A percentile compares a stretch with the other conserved stretches of the same genome.
Evolutionary conservation across 2,888 invertebrate species (phyloP).

Genomic region (Caenorhabditis sp.): DNA sequence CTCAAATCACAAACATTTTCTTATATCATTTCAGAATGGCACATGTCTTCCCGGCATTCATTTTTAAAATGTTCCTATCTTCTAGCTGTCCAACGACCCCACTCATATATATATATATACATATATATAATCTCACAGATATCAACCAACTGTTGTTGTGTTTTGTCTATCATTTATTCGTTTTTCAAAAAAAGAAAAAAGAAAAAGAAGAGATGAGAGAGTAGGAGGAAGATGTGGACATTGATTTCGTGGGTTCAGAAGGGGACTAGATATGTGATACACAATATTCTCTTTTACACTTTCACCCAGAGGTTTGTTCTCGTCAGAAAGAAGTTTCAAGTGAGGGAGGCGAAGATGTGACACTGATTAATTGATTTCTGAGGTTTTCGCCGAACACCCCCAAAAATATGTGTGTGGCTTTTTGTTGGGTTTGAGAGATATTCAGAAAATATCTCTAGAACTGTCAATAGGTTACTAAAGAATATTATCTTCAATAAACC

Average conservation of each 20-base stretch:
- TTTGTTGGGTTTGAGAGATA: background rate
- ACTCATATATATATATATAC: background rate
- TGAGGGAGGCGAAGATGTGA: background rate
- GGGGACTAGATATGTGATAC: background rate
- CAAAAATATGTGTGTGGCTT: background rate
- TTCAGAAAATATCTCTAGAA: too few relatives aligned
- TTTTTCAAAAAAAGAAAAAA: background rate
- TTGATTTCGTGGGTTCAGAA: background rate
- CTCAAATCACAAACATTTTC: background rate
- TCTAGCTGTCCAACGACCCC: background rate
- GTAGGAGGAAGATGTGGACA: conserved; percentile 1
- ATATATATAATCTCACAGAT: background rate
- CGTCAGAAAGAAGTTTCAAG: too few relatives aligned
- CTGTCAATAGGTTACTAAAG: too few relatives aligned
- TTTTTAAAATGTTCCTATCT: background rate
- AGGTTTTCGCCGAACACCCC: background rate
- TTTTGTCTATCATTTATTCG: background rate
- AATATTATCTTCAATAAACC: too few relatives aligned
- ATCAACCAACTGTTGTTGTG: background rate
- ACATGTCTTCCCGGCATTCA: background rate
- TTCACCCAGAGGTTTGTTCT: background rate
- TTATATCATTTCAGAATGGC: background rate
- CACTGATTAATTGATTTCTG: background rate
- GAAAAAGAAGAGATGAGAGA: background rate
- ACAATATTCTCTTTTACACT: background rate